Evolutionary conservation across 2,888 invertebrate species (phyloP), one percentile per base, ranked within the genome.

Genomic region (Carabus problematicus): DNA sequence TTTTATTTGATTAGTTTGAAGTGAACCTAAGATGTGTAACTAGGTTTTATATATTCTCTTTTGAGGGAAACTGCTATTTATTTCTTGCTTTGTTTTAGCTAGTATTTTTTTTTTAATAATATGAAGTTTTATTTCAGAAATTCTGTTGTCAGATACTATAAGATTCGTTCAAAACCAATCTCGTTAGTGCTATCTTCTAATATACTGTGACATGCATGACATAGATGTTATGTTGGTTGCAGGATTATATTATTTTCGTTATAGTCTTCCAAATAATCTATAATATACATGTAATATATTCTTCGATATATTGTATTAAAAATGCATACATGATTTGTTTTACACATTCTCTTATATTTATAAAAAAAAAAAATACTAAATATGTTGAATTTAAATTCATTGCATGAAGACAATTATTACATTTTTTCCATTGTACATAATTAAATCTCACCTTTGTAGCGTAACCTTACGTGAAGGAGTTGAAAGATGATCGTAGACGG

Each of bases 141-240:
- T n/a, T n/a, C n/a, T n/a, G n/a, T n/a, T n/a, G n/a, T n/a, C n/a
- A n/a, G n/a, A n/a, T n/a, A n/a, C n/a, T n/a, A n/a, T n/a, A n/a
- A n/a, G n/a, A n/a, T n/a, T n/a, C n/a, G n/a, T n/a, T n/a, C n/a
- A n/a, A n/a, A n/a, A n/a, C n/a, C n/a, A n/a, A n/a, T n/a, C n/a
- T n/a, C n/a, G n/a, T n/a, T n/a, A n/a, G n/a, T n/a, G n/a, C n/a
- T n/a, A n/a, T n/a, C 29, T 29, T 29, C 6, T 29, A 29, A 6
- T 29, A 29, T 29, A 2, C 29, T 29, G 29, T 29, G 29, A 29
- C 29, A 6, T 29, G 29, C 29, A 29, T 29, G 29, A 7, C 45
- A 45, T 12, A 11, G n/a, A 45, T 45, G 45, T 45, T 12, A 45
- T 45, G 45, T 6, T 45, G 45, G 45, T 45, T 45, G 45, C 45